Percentiles rank a stretch among this genome's conserved stretches.
These are phyloP conservation scores for Pollenia labialis DNA, from an alignment of 2,888 invertebrate species.

Conservation along the genomic window DNA sequence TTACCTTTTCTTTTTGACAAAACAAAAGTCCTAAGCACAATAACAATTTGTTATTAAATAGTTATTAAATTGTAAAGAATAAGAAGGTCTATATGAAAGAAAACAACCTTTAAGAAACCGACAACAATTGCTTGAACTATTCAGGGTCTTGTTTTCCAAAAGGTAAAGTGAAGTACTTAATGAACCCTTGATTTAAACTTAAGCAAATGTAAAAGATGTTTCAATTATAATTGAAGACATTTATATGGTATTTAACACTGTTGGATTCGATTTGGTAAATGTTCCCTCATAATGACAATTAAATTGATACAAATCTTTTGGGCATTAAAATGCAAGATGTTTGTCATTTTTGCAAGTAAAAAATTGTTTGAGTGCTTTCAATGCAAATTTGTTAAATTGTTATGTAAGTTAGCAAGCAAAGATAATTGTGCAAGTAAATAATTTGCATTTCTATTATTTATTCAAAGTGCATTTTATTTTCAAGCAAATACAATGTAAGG, in stretches of 20 bases:
- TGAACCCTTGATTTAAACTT: slow-evolving; percentile 25
- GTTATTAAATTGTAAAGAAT: neutral
- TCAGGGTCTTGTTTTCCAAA: slow-evolving; percentile 39
- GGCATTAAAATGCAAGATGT: neutral
- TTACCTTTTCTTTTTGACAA: slow-evolving; percentile 7
- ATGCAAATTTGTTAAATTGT: neutral
- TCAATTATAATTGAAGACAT: slow-evolving; percentile 16
- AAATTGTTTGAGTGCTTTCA: neutral
- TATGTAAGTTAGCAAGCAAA: no score
- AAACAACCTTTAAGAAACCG: slow-evolving; percentile 30
- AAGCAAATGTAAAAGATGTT: slow-evolving; percentile 26
- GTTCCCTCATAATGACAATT: slow-evolving; percentile 21
- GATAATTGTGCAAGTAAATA: neutral
- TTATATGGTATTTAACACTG: slow-evolving; percentile 59
- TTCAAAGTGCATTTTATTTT: neutral
- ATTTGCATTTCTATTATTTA: neutral
- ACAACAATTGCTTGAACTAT: slow-evolving; percentile 32
- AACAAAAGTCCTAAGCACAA: slow-evolving; percentile 30
- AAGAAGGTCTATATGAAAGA: neutral
- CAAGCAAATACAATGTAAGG: no score
- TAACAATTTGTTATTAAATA: neutral
- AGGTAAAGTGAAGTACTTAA: slow-evolving; percentile 39
- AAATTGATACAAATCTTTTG: slow-evolving; percentile 63
- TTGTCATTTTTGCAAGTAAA: neutral
- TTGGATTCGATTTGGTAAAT: slow-evolving; percentile 34